Evolutionary conservation across 2,888 invertebrate species (phyloP).

Genomic region (Blomia tropicalis): DNA sequence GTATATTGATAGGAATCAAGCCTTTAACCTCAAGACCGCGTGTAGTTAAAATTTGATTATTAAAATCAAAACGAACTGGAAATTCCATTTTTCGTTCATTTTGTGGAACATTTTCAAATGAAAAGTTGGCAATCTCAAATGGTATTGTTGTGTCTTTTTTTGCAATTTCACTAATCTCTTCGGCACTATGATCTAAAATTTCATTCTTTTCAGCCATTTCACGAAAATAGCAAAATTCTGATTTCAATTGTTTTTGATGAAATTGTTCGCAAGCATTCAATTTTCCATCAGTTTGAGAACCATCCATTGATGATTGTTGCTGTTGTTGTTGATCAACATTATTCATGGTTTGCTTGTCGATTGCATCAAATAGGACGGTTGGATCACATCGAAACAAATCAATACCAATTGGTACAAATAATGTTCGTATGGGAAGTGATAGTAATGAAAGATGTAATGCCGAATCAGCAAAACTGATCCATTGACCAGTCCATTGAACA

Average conservation of each 20-base stretch:
- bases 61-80: background rate
- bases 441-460: constrained; percentile 84
- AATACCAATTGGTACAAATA: constrained; percentile 72
- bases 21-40: constrained; percentile 18
- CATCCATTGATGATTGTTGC: too few species aligned
- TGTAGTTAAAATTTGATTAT: background rate
- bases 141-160: background rate
- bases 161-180: background rate
- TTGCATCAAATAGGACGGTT: constrained; percentile 33
- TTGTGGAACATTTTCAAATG: background rate
- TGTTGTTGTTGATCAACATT: background rate
- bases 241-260: too few species aligned
- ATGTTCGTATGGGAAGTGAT: constrained; percentile 53
- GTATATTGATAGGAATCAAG: constrained; percentile 7
- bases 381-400: constrained; percentile 67
- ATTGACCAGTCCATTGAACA: constrained; percentile 62
- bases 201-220: background rate
- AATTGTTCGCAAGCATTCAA: constrained; percentile 38
- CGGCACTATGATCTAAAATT: background rate
- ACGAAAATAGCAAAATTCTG: constrained; percentile 20
- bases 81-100: background rate
- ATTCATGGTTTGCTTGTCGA: background rate
- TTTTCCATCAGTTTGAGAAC: too few species aligned
- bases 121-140: constrained; percentile 4
- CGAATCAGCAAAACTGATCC: constrained; percentile 88